Conservation (phyloP, 2,797 vertebrate species). For the Lithobates sylvaticus region DNA sequence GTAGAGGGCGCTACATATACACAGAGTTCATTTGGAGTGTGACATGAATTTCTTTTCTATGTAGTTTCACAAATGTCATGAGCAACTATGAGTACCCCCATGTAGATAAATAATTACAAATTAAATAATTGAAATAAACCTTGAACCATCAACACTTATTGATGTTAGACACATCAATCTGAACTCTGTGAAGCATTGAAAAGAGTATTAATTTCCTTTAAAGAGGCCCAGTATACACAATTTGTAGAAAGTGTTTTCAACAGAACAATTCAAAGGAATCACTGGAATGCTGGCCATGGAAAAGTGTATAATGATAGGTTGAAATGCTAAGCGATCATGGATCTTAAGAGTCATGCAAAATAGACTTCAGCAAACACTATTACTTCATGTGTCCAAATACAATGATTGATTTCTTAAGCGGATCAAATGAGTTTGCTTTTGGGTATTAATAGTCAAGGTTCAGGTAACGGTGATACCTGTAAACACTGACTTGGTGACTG, state of each 20-base stretch:
- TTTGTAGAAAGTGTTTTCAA: background rate
- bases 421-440: conserved; percentile 53
- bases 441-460: conserved; percentile 51
- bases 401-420: conserved; percentile 34
- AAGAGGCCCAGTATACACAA: background rate
- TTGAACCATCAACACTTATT: too few species aligned
- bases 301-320: background rate
- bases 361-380: conserved; percentile 42
- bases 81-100: too few species aligned
- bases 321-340: conserved; percentile 8
- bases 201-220: too few species aligned
- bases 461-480: conserved; percentile 36
- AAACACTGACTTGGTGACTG: conserved; percentile 35
- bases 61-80: too few species aligned
- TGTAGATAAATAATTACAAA: too few species aligned
- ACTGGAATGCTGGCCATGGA: background rate
- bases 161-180: too few species aligned
- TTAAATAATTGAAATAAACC: too few species aligned
- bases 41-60: too few species aligned
- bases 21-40: too few species aligned
- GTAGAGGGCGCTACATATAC: too few species aligned
- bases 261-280: background rate
- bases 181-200: too few species aligned
- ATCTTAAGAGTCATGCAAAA: conserved; percentile 24
- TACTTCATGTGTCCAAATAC: conserved; percentile 14